Conservation (phyloP, 1,140 invertebrate species). For the Meloidogyne chitwoodi region DNA sequence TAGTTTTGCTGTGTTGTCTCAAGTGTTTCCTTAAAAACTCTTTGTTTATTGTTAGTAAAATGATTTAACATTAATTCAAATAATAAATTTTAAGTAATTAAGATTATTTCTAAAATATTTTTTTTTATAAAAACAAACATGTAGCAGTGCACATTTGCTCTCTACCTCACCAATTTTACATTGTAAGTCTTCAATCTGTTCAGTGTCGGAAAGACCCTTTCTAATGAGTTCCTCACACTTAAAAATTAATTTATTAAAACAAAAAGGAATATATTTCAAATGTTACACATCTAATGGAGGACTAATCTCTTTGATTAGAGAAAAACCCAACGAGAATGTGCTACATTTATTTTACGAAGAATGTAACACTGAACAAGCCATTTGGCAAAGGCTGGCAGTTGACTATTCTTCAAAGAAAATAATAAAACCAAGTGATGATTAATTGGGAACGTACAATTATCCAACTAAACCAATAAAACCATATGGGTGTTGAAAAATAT, state of each 20-base stretch:
- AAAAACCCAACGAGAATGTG: slow-evolving; percentile 6
- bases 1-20: slow-evolving; percentile 38
- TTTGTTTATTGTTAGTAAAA: not conserved
- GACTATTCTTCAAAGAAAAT: slow-evolving; percentile 16
- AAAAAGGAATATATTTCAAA: slow-evolving; percentile 9
- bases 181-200: slow-evolving; percentile 10
- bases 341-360: slow-evolving; percentile 7
- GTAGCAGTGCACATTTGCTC: slow-evolving; percentile 29
- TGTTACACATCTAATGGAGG: slow-evolving; percentile 12
- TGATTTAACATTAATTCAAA: slow-evolving; percentile 1
- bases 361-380: slow-evolving; percentile 7
- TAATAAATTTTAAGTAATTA: not conserved
- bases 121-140: slow-evolving; percentile 16
- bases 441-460: not conserved
- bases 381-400: not conserved
- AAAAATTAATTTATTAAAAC: slow-evolving; percentile 5
- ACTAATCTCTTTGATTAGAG: not conserved
- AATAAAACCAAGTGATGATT: not conserved
- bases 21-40: slow-evolving; percentile 25
- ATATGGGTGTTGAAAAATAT: not conserved
- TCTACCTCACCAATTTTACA: slow-evolving; percentile 18
- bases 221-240: slow-evolving; percentile 25
- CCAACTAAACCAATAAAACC: not conserved
- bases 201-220: slow-evolving; percentile 7
- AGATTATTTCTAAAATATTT: not conserved